These are phyloP conservation scores for Girardinus metallicus DNA, from an alignment of 2,797 vertebrate species.

Conservation along the genomic window DNA sequence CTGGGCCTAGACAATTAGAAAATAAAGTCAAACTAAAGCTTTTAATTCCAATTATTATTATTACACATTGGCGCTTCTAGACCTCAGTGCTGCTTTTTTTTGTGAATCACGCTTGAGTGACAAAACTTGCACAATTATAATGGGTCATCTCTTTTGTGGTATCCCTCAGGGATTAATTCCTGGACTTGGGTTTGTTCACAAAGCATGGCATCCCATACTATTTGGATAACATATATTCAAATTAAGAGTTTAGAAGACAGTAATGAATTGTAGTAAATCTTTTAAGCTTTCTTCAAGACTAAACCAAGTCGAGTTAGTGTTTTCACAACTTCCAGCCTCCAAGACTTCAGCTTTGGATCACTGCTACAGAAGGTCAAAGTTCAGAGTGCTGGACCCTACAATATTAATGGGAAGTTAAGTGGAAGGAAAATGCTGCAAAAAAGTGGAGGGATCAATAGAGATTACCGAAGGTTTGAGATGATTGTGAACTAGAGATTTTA, in stretches of 20 bases:
- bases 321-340: background rate
- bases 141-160: background rate
- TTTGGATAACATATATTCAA: background rate
- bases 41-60: background rate
- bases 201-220: background rate
- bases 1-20: background rate
- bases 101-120: background rate
- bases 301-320: background rate
- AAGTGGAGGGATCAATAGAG: background rate
- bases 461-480: background rate
- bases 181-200: background rate
- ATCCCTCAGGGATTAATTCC: background rate
- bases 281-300: background rate
- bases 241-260: background rate
- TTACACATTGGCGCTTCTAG: background rate
- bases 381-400: background rate
- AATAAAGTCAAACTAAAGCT: background rate
- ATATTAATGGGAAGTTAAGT: background rate
- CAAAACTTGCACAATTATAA: background rate
- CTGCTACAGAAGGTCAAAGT: background rate
- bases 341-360: background rate
- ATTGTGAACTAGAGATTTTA: background rate
- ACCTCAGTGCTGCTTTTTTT: background rate
- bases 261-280: background rate
- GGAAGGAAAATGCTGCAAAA: background rate